Evolutionary conservation across 2,113 vertebrate genomes (phyloP), one percentile per base, ranked within the genome.

Genomic region (Xenus cinereus): DNA sequence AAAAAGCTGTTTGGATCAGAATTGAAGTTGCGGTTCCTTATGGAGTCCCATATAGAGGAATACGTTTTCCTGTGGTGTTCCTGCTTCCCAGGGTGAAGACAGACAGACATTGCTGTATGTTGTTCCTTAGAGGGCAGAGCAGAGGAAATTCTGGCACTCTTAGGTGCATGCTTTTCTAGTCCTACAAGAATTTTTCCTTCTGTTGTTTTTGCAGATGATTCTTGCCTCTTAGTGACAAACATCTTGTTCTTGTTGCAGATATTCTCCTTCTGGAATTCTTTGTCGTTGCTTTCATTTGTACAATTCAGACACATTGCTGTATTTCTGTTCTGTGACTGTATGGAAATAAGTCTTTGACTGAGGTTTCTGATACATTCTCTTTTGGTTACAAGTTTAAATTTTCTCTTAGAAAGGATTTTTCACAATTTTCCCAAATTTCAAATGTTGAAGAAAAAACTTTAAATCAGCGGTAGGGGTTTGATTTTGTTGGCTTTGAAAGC

Each of bases 251-350:
- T 75, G 43, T 51, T 84, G 64, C 39, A 73, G 39, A 28, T 72
- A 75, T 26, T 94, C 74, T 87, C 45, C 24, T 46, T 59, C 64
- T 77, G 63, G 83, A 90, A 35, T 35, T 71, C 50, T 76, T 39
- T 43, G 71, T 57, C 32, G 14, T 80, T 7, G 4, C 87, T 66
- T 91, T 85, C 56, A 11, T 76, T 93, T 77, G 51, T 63, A 51
- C 9, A 1, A 56, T 35, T 57, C 33, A 27, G 63, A 56, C 22
- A 48, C 3, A 6, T 83, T 6, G 3, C 19, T 1, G 0, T 86
- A 33, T 77, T 95, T 94, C 50, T 83, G 63, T 88, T 88, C 45
- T 82, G 33, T 67, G 27, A 33, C 54, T 75, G 7, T 37, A 19
- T 71, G 46, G 77, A 91, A 84, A 71, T 71, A 46, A 46, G 22